phyloP scores from a whole-genome alignment of 2,113 vertebrate genomes.

The Platysteira castanea region DNA sequence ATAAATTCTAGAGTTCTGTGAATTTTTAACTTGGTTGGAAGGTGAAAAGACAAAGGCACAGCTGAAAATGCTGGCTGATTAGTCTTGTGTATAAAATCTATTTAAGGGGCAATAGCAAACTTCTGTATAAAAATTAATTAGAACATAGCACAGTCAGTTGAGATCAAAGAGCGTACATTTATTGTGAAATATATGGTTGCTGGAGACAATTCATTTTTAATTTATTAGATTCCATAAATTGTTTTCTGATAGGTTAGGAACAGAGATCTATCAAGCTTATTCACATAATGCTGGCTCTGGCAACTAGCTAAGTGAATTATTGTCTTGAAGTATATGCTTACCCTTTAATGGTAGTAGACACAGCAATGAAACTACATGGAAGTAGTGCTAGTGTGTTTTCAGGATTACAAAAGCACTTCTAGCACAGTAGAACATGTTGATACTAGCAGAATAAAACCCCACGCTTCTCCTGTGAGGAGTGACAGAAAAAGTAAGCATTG shows the following conservation, averaged over 20 bases:
- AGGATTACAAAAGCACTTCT: not conserved
- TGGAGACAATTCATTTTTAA: constrained; percentile 58
- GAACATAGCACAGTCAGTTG: constrained; percentile 19
- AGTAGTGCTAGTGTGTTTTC: not conserved
- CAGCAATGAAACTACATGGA: not conserved
- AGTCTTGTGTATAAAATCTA: constrained; percentile 50
- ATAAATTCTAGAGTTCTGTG: constrained; percentile 40
- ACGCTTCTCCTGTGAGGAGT: not conserved
- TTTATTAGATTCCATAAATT: constrained; percentile 68
- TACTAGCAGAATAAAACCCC: not conserved
- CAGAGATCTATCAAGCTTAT: constrained; percentile 44
- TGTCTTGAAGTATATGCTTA: constrained; percentile 29
- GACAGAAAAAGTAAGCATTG: accelerated
- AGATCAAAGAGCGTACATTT: constrained; percentile 52
- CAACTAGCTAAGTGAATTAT: constrained; percentile 56
- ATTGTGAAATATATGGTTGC: constrained; percentile 52
- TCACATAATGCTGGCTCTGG: constrained; percentile 45
- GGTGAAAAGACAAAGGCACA: constrained; percentile 43
- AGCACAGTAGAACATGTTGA: not conserved
- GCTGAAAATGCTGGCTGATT: constrained; percentile 34
- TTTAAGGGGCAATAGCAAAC: constrained; percentile 23
- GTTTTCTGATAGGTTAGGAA: constrained; percentile 58
- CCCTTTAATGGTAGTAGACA: not conserved
- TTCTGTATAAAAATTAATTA: constrained; percentile 66
- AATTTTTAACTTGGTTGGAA: constrained; percentile 60